A percentile compares a stretch with the other conserved stretches of the same genome.
Evolutionary conservation across 2,113 vertebrate species (phyloP).

Genomic region (Aldabrachelys gigantea): DNA sequence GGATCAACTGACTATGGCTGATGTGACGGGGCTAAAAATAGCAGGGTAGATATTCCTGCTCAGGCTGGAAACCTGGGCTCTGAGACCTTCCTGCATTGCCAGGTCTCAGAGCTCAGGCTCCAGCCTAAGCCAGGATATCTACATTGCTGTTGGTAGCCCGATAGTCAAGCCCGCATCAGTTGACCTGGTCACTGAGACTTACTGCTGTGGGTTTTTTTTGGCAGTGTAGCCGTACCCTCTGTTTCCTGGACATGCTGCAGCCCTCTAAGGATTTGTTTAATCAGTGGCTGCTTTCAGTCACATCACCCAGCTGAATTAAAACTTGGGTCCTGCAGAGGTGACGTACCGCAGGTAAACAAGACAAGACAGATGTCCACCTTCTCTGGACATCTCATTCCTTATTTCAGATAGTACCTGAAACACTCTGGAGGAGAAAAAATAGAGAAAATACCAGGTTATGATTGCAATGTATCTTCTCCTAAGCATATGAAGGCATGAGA

Average conservation of each 20-base stretch:
- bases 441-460: not conserved
- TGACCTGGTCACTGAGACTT: not conserved
- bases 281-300: not conserved
- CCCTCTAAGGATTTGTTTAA: constrained; percentile 17
- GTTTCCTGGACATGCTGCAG: not conserved
- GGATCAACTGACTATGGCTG: not conserved
- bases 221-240: not conserved
- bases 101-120: not conserved
- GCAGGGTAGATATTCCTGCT: not conserved
- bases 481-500: constrained; percentile 16
- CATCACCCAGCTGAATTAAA: not conserved
- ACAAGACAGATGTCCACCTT: not conserved
- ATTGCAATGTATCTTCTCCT: constrained; percentile 27
- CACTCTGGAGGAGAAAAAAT: not conserved
- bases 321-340: not conserved
- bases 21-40: not conserved
- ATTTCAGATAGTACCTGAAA: not conserved
- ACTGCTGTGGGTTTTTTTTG: not conserved
- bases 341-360: not conserved
- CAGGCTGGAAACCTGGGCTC: not conserved
- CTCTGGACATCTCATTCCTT: not conserved
- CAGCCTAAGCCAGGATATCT: not conserved
- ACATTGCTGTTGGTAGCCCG: not conserved
- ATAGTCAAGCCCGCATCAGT: not conserved
- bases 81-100: not conserved